A percentile compares a stretch with the other conserved stretches of the same genome.
Evolutionary conservation across 2,888 invertebrate species (phyloP).

Genomic region (Hydrotaea diabolus): DNA sequence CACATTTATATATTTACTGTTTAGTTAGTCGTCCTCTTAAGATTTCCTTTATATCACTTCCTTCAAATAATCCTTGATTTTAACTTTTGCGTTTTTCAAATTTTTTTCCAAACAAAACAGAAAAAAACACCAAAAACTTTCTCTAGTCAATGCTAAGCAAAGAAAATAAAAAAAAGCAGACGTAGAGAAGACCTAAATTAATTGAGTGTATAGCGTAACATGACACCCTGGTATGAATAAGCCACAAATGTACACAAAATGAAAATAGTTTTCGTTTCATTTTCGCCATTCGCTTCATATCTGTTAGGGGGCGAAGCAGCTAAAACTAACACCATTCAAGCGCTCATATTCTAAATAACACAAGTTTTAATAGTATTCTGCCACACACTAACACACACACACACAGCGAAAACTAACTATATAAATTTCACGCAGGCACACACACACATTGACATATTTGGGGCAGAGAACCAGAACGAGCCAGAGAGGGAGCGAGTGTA

Average conservation of each 20-base stretch:
- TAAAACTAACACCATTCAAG: not conserved
- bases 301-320: not conserved
- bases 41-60: not conserved
- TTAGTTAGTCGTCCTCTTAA: not conserved
- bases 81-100: constrained; percentile 2
- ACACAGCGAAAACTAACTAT: not conserved
- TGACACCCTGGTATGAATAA: constrained; percentile 54
- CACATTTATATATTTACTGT: too few relatives aligned
- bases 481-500: not conserved
- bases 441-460: too few relatives aligned
- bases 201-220: constrained; percentile 58
- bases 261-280: constrained; percentile 57
- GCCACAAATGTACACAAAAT: constrained; percentile 62
- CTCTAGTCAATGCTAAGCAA: not conserved
- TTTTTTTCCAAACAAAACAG: not conserved
- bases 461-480: not conserved
- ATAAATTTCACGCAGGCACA: not conserved
- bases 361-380: not conserved
- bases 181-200: constrained; percentile 40
- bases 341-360: constrained; percentile 33
- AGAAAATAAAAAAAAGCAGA: not conserved
- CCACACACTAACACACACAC: constrained; percentile 14
- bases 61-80: constrained; percentile 26
- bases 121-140: not conserved
- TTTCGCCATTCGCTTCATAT: not conserved